Conservation (phyloP, 2,888 invertebrate species). For the Apamea anceps region DNA sequence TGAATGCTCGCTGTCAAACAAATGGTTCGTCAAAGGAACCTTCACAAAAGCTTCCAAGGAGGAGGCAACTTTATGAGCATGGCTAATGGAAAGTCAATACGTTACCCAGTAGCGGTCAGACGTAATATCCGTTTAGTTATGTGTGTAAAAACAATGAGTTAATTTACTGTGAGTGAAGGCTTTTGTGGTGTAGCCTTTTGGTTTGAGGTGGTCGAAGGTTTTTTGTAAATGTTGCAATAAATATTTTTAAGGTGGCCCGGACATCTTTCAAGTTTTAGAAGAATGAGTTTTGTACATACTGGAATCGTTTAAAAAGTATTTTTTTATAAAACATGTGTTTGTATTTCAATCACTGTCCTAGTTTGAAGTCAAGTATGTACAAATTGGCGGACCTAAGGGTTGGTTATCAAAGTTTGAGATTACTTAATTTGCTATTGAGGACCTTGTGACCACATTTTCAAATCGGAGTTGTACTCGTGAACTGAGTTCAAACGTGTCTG, state of each 20-base stretch:
- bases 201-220: conserved; percentile 12
- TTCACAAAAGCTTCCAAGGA: not conserved
- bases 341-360: not conserved
- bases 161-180: conserved; percentile 19
- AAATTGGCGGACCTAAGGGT: not conserved
- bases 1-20: not conserved
- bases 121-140: conserved; percentile 40
- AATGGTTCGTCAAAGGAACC: not conserved
- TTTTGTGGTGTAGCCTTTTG: conserved; percentile 2
- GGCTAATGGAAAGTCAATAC: conserved; percentile 52
- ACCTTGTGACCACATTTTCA: not conserved
- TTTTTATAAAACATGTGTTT: not conserved
- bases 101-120: conserved; percentile 24
- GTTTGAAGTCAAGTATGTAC: not conserved
- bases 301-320: not conserved
- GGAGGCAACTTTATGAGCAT: conserved; percentile 15
- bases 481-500: not conserved
- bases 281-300: not conserved
- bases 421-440: not conserved
- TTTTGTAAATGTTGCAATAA: conserved; percentile 1
- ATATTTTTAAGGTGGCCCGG: not conserved
- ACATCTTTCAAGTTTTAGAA: not conserved
- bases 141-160: conserved; percentile 47
- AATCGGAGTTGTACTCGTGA: not conserved
- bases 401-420: not conserved